Conservation (phyloP, 2,797 vertebrate species). For the Naso thynnoides region DNA sequence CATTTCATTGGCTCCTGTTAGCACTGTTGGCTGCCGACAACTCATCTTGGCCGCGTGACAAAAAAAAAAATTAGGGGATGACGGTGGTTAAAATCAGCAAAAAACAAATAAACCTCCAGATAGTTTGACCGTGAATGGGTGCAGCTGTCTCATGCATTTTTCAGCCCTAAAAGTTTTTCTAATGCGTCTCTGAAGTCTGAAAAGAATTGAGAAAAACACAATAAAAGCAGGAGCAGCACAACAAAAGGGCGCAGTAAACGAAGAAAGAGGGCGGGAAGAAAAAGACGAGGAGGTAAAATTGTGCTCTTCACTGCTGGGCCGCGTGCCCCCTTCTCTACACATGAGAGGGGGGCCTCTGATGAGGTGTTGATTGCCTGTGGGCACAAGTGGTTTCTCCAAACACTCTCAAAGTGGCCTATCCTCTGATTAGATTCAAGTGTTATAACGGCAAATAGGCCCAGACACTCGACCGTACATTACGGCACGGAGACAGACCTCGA, state of each 20-base stretch:
- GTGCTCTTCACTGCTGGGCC: slow-evolving; percentile 68
- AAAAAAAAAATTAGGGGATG: background rate
- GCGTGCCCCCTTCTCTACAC: slow-evolving; percentile 67
- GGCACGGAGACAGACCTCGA: slow-evolving; percentile 50
- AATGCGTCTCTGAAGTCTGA: background rate
- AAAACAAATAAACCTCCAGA: background rate
- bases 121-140: rapidly evolving
- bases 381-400: slow-evolving; percentile 82
- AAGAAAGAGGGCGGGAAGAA: slow-evolving; percentile 20
- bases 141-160: background rate
- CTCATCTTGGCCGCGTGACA: slow-evolving; percentile 4
- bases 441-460: slow-evolving; percentile 76
- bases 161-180: background rate
- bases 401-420: slow-evolving; percentile 78
- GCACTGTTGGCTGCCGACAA: background rate
- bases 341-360: slow-evolving; percentile 76
- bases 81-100: background rate
- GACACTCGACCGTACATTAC: slow-evolving; percentile 70
- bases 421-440: slow-evolving; percentile 83
- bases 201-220: background rate
- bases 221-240: background rate
- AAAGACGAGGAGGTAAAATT: slow-evolving; percentile 70
- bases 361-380: slow-evolving; percentile 85
- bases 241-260: slow-evolving; percentile 33
- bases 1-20: slow-evolving; percentile 15